Evolutionary conservation across 2,797 vertebrate genomes (phyloP).

Genomic region (Balearica regulorum): DNA sequence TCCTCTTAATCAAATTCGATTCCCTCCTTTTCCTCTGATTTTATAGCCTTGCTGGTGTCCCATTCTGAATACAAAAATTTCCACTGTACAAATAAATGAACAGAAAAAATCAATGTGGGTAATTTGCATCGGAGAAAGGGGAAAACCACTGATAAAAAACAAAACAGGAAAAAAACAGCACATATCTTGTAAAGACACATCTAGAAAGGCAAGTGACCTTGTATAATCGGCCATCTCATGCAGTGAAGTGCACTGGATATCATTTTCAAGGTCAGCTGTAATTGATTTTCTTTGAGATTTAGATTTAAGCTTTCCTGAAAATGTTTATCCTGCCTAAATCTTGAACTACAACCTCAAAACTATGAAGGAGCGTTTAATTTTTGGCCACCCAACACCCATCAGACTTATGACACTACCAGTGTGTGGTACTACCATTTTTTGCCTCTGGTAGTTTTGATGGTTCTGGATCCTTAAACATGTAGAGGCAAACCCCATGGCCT

Average conservation of each 20-base stretch:
- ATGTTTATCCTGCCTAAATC: background rate
- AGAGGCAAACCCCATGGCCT: background rate
- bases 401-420: background rate
- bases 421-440: background rate
- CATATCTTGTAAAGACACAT: background rate
- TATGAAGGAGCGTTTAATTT: background rate
- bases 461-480: background rate
- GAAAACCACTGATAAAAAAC: background rate
- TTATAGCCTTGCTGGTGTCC: background rate
- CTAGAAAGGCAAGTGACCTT: conserved; percentile 1
- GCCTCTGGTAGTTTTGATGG: background rate
- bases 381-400: background rate
- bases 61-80: background rate
- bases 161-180: background rate
- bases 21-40: background rate
- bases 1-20: background rate
- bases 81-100: background rate
- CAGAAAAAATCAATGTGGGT: background rate
- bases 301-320: background rate
- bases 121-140: background rate
- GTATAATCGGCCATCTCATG: background rate
- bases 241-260: background rate
- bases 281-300: conserved; percentile 22
- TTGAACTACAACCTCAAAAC: background rate
- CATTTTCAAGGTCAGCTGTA: conserved; percentile 12